Evolutionary conservation across 64 coral and sea anemone genomes (phyloP).

Genomic region (Montipora efflorescens): DNA sequence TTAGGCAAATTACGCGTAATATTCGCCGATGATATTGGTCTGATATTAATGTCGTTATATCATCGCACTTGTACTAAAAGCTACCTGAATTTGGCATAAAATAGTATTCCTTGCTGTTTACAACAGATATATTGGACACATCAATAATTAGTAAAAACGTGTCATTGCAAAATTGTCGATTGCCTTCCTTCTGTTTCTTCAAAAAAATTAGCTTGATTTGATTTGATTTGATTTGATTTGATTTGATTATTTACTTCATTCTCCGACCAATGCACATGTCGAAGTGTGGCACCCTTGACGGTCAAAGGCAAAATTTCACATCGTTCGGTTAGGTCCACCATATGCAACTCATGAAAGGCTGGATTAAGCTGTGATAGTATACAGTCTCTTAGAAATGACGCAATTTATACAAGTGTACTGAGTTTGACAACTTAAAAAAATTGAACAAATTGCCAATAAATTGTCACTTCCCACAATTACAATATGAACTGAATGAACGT

Average conservation of each 20-base stretch:
- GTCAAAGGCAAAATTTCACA: background rate
- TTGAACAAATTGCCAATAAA: background rate
- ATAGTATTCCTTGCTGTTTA: background rate
- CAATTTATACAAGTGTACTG: background rate
- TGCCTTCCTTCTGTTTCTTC: background rate
- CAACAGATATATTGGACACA: background rate
- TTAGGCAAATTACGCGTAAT: background rate
- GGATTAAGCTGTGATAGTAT: background rate
- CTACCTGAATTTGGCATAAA: background rate
- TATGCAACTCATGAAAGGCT: background rate
- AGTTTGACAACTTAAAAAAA: background rate
- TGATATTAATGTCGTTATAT: background rate
- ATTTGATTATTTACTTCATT: background rate
- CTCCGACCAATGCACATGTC: background rate
- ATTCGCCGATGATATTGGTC: background rate
- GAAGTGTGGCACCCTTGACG: background rate
- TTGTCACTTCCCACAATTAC: background rate
- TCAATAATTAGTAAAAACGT: background rate
- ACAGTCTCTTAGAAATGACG: background rate
- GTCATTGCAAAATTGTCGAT: background rate
- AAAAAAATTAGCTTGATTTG: too few species aligned
- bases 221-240: too few species aligned
- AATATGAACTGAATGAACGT: background rate
- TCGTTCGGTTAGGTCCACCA: background rate
- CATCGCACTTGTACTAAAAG: background rate